Evolutionary conservation across 1,140 invertebrate genomes (phyloP).

Genomic region (Telenomus remus): DNA sequence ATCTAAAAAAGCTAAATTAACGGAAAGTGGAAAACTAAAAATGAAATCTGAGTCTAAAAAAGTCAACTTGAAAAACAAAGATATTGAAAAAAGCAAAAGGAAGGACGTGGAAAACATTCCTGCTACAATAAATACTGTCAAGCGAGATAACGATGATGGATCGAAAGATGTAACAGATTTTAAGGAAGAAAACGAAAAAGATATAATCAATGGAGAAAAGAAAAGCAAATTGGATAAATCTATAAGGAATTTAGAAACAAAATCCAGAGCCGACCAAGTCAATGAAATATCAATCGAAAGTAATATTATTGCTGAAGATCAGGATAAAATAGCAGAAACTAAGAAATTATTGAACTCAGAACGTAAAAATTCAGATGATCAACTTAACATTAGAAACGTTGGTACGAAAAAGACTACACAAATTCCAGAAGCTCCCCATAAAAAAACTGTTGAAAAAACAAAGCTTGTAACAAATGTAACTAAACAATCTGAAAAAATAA

Average conservation of each 20-base stretch:
- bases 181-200: constrained; percentile 18
- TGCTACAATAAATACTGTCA: constrained; percentile 54
- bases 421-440: too few relatives aligned
- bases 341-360: too few relatives aligned
- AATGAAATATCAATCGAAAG: not conserved
- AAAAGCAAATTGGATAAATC: not conserved
- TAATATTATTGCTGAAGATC: constrained; percentile 10
- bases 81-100: not conserved
- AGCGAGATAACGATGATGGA: constrained; percentile 12
- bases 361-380: too few relatives aligned
- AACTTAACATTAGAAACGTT: too few relatives aligned
- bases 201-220: constrained; percentile 14
- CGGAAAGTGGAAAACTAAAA: not conserved
- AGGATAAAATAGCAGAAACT: too few relatives aligned
- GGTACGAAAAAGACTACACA: too few relatives aligned
- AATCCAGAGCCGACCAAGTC: not conserved
- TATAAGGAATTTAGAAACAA: not conserved
- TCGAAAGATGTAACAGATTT: constrained; percentile 22
- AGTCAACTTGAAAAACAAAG: too few relatives aligned
- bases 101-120: not conserved
- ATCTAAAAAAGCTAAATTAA: too few relatives aligned
- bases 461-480: too few relatives aligned
- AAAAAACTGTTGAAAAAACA: too few relatives aligned
- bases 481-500: too few relatives aligned
- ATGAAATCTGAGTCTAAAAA: not conserved